Conservation (phyloP, 1,140 invertebrate species). For the Diprion similis region DNA sequence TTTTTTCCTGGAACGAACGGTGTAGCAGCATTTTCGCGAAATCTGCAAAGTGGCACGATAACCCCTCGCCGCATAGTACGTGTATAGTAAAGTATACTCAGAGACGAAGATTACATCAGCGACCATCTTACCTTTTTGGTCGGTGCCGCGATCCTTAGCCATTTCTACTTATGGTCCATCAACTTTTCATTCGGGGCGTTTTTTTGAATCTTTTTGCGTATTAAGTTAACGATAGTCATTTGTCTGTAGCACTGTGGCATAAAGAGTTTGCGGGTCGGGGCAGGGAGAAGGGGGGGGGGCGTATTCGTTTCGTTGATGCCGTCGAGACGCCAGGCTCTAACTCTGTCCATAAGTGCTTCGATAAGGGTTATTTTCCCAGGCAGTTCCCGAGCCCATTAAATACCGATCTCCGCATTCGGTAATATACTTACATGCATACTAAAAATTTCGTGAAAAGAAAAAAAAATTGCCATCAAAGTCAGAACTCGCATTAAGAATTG, state of each 20-base stretch:
- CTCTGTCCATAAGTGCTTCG: background rate
- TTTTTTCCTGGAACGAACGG: too few species aligned
- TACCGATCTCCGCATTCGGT: background rate
- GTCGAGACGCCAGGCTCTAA: background rate
- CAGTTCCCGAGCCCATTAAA: background rate
- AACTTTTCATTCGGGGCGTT: slow-evolving; percentile 2
- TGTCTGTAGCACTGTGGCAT: background rate
- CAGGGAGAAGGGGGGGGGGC: background rate
- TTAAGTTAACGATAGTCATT: slow-evolving; percentile 9
- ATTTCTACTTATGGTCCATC: slow-evolving; percentile 13
- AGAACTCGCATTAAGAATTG: background rate
- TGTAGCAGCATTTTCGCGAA: too few species aligned
- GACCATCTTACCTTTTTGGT: background rate
- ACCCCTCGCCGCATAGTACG: background rate
- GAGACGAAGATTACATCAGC: background rate
- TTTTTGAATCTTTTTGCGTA: background rate
- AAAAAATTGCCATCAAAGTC: too few species aligned
- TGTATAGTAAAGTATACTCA: background rate
- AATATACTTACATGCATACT: background rate
- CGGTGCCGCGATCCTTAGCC: background rate
- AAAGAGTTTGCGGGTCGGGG: background rate
- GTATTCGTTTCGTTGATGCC: background rate
- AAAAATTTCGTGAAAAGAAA: too few species aligned
- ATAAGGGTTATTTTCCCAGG: slow-evolving; percentile 1
- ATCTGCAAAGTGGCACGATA: too few species aligned